Evolutionary conservation across 2,888 invertebrate species (phyloP), one percentile per base, ranked within the genome.

Genomic region (Vanessa cardui): DNA sequence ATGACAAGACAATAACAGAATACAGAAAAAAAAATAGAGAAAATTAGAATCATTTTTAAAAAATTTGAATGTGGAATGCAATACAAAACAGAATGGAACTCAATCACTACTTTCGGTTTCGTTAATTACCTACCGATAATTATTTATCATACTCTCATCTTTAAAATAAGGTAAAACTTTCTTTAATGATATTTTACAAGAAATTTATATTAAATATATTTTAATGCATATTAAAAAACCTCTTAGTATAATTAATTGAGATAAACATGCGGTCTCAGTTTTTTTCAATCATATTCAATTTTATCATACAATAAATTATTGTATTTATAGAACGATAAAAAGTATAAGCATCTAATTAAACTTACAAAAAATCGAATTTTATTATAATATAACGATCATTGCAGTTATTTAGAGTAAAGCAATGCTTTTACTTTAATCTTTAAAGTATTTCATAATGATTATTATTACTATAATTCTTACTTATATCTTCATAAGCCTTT

Each of bases 401-500:
- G 8, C 52, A 0, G n/a, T 54, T 1, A 16, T 31, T 31, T 54
- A 8, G 18, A 47, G 31, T 54, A 6, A 54, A 54, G 54, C n/a
- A 54, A 54, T 31, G 54, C 31, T 54, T 50, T 50, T 50, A 21
- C 20, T 21, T 50, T 21, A 21, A 50, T 21, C 52, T n/a, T 54
- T 54, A n/a, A 31, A 21, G 9, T n/a, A 39, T 56, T 52, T 21
- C 21, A 26, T 52, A 12, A n/a, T 47, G n/a, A 18, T 47, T 47
- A 56, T 56, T 39, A 56, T 39, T 56, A 56, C 18, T 33, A 18
- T 39, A 39, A 56, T 18, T 39, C 33, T 33, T 33, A 39, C 33
- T 18, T 56, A 56, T 33, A 56, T 33, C 56, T 56, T 56, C 33
- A 56, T 56, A 39, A 56, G 56, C n/a, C 31, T 26, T 33, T 56